Conservation (phyloP, 92 coral and sea anemone species). For the Epizoanthus rinbou region DNA sequence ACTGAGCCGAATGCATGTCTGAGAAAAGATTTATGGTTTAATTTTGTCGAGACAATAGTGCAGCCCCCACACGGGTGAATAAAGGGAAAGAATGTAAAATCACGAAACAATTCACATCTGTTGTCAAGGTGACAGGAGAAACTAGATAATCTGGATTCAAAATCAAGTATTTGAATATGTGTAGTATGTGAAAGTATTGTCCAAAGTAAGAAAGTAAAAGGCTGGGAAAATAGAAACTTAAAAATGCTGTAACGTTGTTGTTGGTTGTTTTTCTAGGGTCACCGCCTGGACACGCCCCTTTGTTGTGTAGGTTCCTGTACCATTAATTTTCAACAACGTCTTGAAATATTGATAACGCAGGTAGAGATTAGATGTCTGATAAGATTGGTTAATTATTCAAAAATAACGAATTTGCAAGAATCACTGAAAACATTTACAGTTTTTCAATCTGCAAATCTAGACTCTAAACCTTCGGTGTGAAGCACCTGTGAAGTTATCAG, state of each 20-base stretch:
- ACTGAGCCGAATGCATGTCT: constrained; percentile 10
- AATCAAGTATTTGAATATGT: constrained; percentile 1
- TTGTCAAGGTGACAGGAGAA: constrained; percentile 31
- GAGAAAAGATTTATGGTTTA: constrained; percentile 37
- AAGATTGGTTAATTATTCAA: constrained; percentile 11
- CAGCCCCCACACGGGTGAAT: constrained; percentile 8
- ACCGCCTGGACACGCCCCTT: constrained; percentile 21
- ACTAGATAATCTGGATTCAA: background rate
- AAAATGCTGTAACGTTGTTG: constrained; percentile 1
- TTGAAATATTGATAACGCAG: background rate
- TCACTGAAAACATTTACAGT: background rate
- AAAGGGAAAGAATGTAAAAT: background rate
- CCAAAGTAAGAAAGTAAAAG: background rate
- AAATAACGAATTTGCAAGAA: background rate
- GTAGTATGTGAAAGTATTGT: background rate
- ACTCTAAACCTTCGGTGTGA: background rate
- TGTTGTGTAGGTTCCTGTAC: constrained; percentile 11
- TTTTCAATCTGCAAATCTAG: background rate
- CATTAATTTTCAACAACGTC: background rate
- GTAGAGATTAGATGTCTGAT: constrained; percentile 12
- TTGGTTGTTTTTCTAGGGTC: background rate
- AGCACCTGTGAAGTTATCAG: background rate
- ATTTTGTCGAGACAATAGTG: constrained; percentile 19
- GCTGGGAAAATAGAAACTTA: background rate
- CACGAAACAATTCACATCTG: constrained; percentile 15